Evolutionary conservation across 2,113 vertebrate species (phyloP).

Genomic region (Notarius quadriscutis): DNA sequence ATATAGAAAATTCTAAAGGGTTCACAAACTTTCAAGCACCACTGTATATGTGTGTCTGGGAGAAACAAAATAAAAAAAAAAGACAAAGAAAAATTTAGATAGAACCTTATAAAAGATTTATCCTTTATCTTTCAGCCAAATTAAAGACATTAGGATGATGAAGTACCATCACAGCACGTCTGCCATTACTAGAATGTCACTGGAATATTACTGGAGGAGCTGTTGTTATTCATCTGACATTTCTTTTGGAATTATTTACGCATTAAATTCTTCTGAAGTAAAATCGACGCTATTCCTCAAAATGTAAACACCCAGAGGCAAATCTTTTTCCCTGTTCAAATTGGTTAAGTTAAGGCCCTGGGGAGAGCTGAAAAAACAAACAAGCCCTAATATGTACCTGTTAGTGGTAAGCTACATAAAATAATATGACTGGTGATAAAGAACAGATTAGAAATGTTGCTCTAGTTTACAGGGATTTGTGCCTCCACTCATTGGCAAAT

Average conservation of each 20-base stretch:
- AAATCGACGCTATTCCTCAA: not conserved
- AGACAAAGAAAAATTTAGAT: not conserved
- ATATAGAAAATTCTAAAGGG: too few relatives aligned
- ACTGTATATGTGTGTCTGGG: not conserved
- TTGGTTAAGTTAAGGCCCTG: not conserved
- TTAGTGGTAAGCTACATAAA: not conserved
- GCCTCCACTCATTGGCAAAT: not conserved
- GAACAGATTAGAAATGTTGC: conserved; percentile 9
- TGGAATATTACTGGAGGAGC: not conserved
- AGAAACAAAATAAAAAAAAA: not conserved
- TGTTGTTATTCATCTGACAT: not conserved
- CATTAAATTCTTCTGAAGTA: not conserved
- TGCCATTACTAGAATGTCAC: not conserved
- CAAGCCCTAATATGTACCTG: not conserved
- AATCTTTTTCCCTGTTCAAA: not conserved
- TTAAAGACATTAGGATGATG: not conserved
- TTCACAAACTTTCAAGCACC: too few relatives aligned
- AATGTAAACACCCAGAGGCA: not conserved
- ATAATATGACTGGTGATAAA: conserved; percentile 9
- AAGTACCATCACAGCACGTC: not conserved
- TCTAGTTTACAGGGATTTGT: not conserved
- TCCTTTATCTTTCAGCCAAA: not conserved
- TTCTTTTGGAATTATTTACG: not conserved
- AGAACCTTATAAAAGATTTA: not conserved
- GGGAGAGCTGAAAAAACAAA: not conserved